Evolutionary conservation across 2,113 vertebrate species (phyloP).

Genomic region (Corythoichthys haematopterus): DNA sequence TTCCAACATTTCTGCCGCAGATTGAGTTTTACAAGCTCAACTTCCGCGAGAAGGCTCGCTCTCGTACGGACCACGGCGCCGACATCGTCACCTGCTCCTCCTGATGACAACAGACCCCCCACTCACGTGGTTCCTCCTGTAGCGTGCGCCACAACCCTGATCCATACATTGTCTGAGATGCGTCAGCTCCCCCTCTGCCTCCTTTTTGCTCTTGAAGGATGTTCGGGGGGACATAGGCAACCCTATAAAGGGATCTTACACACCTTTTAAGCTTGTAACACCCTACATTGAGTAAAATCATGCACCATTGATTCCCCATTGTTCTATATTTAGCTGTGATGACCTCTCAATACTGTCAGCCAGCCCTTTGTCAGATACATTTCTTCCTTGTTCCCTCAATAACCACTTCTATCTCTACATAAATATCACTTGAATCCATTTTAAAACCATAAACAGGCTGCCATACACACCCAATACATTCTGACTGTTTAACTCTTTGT

Average conservation of each 20-base stretch:
- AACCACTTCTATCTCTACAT: not conserved
- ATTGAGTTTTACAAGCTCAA: constrained; percentile 89
- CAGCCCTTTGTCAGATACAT: constrained; percentile 1
- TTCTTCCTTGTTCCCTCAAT: constrained; percentile 31
- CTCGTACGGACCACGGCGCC: constrained; percentile 85
- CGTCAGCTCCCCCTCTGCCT: constrained; percentile 34
- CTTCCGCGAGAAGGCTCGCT: constrained; percentile 85
- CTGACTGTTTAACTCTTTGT: constrained; percentile 59
- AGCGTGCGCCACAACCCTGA: constrained; percentile 22
- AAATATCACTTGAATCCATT: constrained; percentile 18
- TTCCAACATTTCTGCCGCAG: constrained; percentile 80
- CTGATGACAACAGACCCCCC: constrained; percentile 60
- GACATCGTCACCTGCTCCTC: constrained; percentile 75
- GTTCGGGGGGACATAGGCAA: constrained; percentile 28
- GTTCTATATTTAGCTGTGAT: not conserved
- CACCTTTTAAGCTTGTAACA: not conserved
- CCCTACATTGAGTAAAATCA: constrained; percentile 6
- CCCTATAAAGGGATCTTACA: constrained; percentile 27
- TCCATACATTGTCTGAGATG: constrained; percentile 56
- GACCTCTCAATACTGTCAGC: not conserved
- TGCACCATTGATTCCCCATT: not conserved
- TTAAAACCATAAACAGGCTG: constrained; percentile 29
- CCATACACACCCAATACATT: constrained; percentile 35
- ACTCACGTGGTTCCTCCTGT: constrained; percentile 26
- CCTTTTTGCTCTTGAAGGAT: constrained; percentile 31